Base-by-base conservation (phyloP, 2,113 vertebrate species). In the Anoplopoma fimbria region DNA sequence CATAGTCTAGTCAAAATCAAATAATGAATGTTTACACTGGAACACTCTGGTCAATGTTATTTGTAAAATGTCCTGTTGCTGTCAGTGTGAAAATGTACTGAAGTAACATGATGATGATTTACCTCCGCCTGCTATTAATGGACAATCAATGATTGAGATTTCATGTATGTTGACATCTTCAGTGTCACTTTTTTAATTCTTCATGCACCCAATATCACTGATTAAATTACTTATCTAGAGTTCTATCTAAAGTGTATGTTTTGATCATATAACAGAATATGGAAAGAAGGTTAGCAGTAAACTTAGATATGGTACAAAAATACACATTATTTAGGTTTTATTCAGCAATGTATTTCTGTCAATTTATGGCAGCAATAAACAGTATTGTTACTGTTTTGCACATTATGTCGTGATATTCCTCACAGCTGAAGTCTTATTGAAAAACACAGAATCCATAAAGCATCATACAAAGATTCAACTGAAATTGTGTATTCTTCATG, bases 1-100 rank as follows among this genome's bases (percentile, higher is more conserved):
- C 0, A 2, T 23, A 65, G 14, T 64, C 62, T 1, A 75, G 9
- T 6, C 40, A 17, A 36, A 36, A 36, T 75, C 42, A 42, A 72
- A 69, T n/a, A 7, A 72, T 81, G 21, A 19, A 12, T 80, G 47
- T 82, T 75, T 53, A 68, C 21, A 70, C 9, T 8, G 15, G 3
- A 81, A 64, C 42, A 42, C 34, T 62, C 27, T 57, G 31, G 25
- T 68, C 57, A 75, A n/a, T 21, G 15, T 69, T 57, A 38, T 27
- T 58, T 70, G 31, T 38, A 53, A 40, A 61, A 68, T 33, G 25
- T 55, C 14, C 9, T 25, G 14, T 31, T 85, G 27, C 42, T 77
- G 47, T 34, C 6, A 4, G 13, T 57, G 12, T n/a, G 29, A 17
- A 60, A 9, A 68, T 57, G 0, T 79, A 57, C 25, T 29, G 0